Conservation (phyloP, 2,797 vertebrate species). For the Premnoplex brunnescens region DNA sequence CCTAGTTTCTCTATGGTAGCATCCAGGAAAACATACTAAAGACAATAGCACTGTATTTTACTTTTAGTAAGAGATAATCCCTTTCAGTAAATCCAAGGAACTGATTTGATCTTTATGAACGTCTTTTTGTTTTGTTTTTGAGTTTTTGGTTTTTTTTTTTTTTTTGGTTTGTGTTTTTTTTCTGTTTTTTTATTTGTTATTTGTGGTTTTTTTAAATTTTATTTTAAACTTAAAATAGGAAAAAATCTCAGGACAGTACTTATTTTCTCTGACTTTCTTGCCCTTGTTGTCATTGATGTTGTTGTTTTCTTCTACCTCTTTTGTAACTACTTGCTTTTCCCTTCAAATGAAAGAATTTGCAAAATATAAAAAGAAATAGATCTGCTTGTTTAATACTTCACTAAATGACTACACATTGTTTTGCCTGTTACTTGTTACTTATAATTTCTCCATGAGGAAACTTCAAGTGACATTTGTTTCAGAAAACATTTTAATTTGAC, state of each 20-base stretch:
- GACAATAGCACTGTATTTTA: neutral
- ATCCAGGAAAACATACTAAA: neutral
- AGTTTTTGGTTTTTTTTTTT: too few species aligned
- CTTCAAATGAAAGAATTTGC: neutral
- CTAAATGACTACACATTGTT: neutral
- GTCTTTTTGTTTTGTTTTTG: neutral
- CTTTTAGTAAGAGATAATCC: neutral
- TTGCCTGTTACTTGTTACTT: neutral
- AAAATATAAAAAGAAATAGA: neutral
- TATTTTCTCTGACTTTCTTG: neutral
- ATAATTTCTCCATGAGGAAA: neutral
- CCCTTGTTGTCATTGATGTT: too few species aligned
- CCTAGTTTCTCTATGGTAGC: neutral
- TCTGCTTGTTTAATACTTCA: constrained; percentile 10
- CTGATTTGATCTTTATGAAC: neutral
- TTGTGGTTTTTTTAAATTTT: too few species aligned
- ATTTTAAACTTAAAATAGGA: neutral
- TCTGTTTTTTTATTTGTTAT: too few species aligned
- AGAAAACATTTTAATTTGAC: neutral
- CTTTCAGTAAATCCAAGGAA: neutral
- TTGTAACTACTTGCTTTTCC: neutral
- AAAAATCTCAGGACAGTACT: fast-evolving
- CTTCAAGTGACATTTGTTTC: neutral
- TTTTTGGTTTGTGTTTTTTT: too few species aligned
- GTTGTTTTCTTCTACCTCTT: fast-evolving